Evolutionary conservation across 2,113 vertebrate genomes (phyloP), one percentile per base, ranked within the genome.

Genomic region (Barnardius zonarius): DNA sequence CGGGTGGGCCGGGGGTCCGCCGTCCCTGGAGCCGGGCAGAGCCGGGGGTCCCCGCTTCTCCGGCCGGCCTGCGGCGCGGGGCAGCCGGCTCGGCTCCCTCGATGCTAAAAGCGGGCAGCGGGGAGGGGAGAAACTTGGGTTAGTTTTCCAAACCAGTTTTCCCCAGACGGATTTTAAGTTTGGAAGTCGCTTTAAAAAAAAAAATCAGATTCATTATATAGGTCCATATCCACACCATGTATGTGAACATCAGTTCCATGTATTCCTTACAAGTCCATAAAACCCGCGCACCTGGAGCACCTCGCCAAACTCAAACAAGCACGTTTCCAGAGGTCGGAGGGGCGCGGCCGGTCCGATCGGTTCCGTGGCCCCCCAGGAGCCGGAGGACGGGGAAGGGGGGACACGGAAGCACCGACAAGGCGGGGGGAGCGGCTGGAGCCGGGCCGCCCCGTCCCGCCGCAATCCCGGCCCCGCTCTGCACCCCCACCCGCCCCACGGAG

Each of bases 231-330:
- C 43, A 17, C 69, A 24, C 8, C n/a, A 3, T 11, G 15, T 27
- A 5, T 5, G 17, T 24, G 66, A 81, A 55, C 15, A 9, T 14
- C 6, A 0, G 27, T 24, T 51, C 39, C 24, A 1, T 28, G 2
- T 28, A 35, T n/a, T 46, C 67, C 43, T 66, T 30, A 64, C 41
- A 10, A 10, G 8, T 33, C 28, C 37, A 13, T 17, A 54, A 62
- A 72, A 25, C 4, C 3, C 24, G 10, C 72, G 62, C 77, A 33
- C 23, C 80, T 75, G 76, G 17, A 59, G 18, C 69, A 37, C 22
- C 25, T 70, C 35, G 3, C 37, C 52, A 39, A 83, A 39, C 10
- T 14, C 55, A 31, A 7, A 16, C 1, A 13, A 46, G 9, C 31
- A 1, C 41, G 4, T 55, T 91, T 55, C 17, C 61, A 46, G 67